Evolutionary conservation across 2,113 vertebrate genomes (phyloP).

Genomic region (Rhagologus leucostigma): DNA sequence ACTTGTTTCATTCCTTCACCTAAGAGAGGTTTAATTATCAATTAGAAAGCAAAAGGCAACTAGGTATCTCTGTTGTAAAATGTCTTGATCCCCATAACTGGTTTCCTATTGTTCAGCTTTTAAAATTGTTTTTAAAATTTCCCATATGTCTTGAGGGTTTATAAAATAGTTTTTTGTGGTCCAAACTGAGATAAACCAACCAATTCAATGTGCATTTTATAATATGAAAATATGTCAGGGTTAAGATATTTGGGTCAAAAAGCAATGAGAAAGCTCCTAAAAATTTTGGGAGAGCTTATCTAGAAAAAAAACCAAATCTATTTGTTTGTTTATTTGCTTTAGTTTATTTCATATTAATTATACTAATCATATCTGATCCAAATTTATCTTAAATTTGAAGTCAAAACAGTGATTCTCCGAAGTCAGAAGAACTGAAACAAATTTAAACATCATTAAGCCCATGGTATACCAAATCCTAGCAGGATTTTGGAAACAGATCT

Average conservation of each 20-base stretch:
- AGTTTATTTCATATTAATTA: background rate
- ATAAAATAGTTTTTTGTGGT: background rate
- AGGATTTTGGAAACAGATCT: background rate
- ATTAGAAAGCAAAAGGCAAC: background rate
- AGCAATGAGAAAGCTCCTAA: background rate
- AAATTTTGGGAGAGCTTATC: background rate
- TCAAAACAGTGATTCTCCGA: background rate
- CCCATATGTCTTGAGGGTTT: background rate
- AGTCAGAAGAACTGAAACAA: background rate
- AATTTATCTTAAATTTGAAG: background rate
- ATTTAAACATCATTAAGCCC: background rate
- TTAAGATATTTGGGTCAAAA: background rate
- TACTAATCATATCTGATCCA: background rate
- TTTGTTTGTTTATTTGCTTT: background rate
- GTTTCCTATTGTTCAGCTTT: background rate
- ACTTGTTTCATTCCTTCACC: background rate
- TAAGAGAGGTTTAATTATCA: background rate
- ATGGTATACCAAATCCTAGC: accelerated
- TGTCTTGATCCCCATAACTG: background rate
- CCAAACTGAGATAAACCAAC: background rate
- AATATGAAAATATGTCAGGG: background rate
- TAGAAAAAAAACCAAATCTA: background rate
- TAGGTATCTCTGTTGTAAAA: background rate
- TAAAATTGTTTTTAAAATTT: background rate
- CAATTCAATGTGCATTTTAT: background rate